Base-by-base conservation (phyloP, 1,140 invertebrate species). In the Ceratoteleas bidentatus region DNA sequence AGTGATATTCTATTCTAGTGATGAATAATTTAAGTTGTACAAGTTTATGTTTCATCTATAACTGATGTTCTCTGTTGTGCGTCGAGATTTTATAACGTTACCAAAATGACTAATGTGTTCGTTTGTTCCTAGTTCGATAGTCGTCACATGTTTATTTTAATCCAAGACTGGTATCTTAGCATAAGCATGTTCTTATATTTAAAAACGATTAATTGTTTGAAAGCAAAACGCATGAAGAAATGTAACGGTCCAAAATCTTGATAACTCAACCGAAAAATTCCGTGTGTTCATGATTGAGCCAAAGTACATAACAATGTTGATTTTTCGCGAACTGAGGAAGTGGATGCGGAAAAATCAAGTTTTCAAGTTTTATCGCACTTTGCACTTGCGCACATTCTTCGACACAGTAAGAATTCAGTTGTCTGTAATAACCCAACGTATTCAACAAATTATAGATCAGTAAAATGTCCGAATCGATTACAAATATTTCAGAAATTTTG, bases 191-290 rank as follows among this genome's bases (percentile, higher is more conserved):
- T 38, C 36, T 38, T 38, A 9, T 38, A 38, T 38, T 38, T 5
- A 38, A 38, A 38, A 5, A 38, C 9, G 36, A 6, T 38, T 6
- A 38, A 38, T 38, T 38, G 9, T 38, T 38, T 9, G 9, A 38
- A 38, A 38, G 9, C 5, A 6, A 38, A 38, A 9, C 36, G 36
- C 9, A 38, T 6, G 9, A 6, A 38, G 36, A 38, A 38, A 38
- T 38, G 36, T 38, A 38, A n/a, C n/a, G n/a, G n/a, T n/a, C n/a
- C n/a, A n/a, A n/a, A n/a, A n/a, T n/a, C n/a, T n/a, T n/a, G n/a
- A n/a, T n/a, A n/a, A n/a, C n/a, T n/a, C n/a, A 49, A 49, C 45
- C 45, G 6, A 13, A 49, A 14, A 49, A 49, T 49, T 49, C 45
- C 13, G 45, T 49, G 13, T 11, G 13, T 49, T 49, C 45, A 13